Conservation (phyloP, 1,140 invertebrate genomes). For the Drosophila subobscura region DNA sequence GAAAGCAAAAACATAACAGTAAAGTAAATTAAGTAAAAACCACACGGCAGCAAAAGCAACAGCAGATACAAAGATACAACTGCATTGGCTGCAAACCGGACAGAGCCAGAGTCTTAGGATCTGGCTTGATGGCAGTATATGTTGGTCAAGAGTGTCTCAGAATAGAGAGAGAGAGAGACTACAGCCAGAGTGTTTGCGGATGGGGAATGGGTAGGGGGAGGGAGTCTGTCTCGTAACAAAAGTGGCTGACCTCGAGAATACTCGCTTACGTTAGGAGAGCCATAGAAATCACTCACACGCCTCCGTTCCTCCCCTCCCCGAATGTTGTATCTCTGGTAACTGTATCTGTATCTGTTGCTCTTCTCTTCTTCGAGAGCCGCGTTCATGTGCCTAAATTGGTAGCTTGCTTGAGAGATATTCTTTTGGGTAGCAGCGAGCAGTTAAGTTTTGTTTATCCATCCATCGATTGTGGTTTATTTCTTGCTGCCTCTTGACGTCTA, state of each 20-base stretch:
- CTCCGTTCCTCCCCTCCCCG: neutral
- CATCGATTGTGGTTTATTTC: conserved; percentile 14
- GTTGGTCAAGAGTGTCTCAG: conserved; percentile 70
- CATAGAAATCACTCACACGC: conserved; percentile 64
- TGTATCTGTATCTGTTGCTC: conserved; percentile 33
- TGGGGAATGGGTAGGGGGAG: conserved; percentile 10
- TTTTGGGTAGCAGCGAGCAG: conserved; percentile 24
- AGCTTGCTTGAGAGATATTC: conserved; percentile 50
- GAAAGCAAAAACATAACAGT: conserved; percentile 78
- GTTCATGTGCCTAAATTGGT: conserved; percentile 58
- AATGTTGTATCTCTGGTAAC: conserved; percentile 2
- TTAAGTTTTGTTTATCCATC: conserved; percentile 43
- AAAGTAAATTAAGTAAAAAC: conserved; percentile 79
- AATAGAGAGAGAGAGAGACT: conserved; percentile 44
- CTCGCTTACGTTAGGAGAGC: conserved; percentile 30
- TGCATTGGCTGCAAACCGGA: conserved; percentile 66
- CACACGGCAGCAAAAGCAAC: conserved; percentile 40
- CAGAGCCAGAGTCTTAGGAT: conserved; percentile 32
- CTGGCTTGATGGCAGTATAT: conserved; percentile 58
- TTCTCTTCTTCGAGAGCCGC: conserved; percentile 23
- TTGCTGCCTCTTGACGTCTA: conserved; percentile 2
- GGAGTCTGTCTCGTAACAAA: conserved; percentile 45
- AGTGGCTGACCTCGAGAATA: conserved; percentile 75
- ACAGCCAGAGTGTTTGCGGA: conserved; percentile 5
- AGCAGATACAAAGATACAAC: conserved; percentile 21